A percentile compares a stretch with the other conserved stretches of the same genome.
Conservation (phyloP, 1,140 invertebrate species). For the Scaptomyza montana region DNA sequence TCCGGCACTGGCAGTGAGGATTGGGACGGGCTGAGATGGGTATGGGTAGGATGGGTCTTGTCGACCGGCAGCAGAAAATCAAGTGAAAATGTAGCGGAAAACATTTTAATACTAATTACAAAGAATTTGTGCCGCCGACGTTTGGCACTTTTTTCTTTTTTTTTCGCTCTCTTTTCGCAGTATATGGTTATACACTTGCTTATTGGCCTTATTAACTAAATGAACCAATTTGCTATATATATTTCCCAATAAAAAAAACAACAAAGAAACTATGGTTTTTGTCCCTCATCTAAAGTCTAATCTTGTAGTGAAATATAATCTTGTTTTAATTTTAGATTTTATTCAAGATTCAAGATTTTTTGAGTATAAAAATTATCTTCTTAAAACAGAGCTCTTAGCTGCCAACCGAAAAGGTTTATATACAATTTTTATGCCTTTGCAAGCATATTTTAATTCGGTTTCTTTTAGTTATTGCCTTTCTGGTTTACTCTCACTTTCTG, state of each 20-base stretch:
- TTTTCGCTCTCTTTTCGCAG: neutral
- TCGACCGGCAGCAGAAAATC: conserved; percentile 60
- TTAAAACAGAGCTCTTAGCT: no score
- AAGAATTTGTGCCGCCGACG: conserved; percentile 79
- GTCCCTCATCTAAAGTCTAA: no score
- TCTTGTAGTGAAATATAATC: no score
- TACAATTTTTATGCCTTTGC: neutral
- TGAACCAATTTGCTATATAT: neutral
- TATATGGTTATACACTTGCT: conserved; percentile 4
- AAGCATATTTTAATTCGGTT: conserved; percentile 40
- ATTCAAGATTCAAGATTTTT: no score
- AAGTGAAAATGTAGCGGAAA: conserved; percentile 82
- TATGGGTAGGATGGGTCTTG: conserved; percentile 10
- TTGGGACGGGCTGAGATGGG: neutral
- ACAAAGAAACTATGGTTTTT: no score
- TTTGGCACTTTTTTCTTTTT: conserved; percentile 68
- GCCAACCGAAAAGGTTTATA: neutral
- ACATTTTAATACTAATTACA: conserved; percentile 83
- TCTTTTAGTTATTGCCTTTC: neutral
- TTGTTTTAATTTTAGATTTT: no score
- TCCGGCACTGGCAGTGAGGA: neutral
- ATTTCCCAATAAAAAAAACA: no score
- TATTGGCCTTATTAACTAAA: conserved; percentile 5
- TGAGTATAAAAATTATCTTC: no score
- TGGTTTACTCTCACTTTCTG: conserved; percentile 63